These are phyloP conservation scores for Lasioglossum villosulum DNA, from an alignment of 2,888 invertebrate species.

Conservation along the genomic window DNA sequence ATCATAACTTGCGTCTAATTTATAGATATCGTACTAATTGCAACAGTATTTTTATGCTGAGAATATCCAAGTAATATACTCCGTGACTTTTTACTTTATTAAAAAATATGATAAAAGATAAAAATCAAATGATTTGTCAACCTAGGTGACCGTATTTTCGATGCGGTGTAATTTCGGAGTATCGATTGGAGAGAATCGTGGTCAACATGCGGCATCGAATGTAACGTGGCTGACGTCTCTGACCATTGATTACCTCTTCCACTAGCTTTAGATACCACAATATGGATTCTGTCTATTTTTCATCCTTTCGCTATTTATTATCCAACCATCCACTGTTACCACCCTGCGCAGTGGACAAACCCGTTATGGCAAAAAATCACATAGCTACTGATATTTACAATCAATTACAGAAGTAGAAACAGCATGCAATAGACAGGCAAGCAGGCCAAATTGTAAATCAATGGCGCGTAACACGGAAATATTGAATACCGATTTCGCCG, in stretches of 20 bases:
- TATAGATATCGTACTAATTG: too few species aligned
- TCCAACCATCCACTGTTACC: neutral
- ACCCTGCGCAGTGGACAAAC: neutral
- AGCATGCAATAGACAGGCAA: neutral
- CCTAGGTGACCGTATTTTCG: neutral
- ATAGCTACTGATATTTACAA: neutral
- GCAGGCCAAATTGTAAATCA: neutral
- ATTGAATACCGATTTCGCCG: conserved; percentile 1
- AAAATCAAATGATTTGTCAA: neutral
- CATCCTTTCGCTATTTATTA: neutral
- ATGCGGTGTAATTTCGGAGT: neutral
- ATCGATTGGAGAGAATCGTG: neutral
- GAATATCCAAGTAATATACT: too few species aligned
- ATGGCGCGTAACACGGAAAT: conserved; percentile 4
- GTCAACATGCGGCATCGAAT: neutral
- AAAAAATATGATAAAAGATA: neutral
- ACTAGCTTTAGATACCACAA: neutral
- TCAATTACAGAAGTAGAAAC: conserved; percentile 2
- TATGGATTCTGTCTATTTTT: neutral
- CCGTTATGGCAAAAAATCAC: neutral
- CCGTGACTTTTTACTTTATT: too few species aligned
- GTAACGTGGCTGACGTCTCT: conserved; percentile 1
- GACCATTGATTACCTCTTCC: conserved; percentile 10
- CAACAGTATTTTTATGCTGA: too few species aligned
- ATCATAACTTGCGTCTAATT: too few species aligned